These are phyloP conservation scores for Manacus vitellinus DNA, from an alignment of 2,113 vertebrate species.

Conservation along the genomic window DNA sequence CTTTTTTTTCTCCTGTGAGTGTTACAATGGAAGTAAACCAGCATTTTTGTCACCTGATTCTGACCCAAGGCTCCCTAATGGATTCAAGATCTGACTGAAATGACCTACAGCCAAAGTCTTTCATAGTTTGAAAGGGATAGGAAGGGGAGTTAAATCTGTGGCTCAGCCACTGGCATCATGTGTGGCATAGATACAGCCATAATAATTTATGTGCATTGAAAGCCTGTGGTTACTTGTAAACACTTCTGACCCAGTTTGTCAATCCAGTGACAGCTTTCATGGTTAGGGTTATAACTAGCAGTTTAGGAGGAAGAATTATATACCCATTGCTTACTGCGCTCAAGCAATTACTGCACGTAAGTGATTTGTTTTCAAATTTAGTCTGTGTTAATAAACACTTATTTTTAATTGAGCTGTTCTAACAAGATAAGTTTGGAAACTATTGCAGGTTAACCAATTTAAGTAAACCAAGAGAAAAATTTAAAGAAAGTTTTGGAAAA, in stretches of 20 bases:
- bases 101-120: neutral
- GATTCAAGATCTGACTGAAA: neutral
- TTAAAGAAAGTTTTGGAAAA: neutral
- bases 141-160: neutral
- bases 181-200: neutral
- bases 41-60: neutral
- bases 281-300: neutral
- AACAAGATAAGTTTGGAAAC: neutral
- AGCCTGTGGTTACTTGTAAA: rapidly evolving
- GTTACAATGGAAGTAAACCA: neutral
- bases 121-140: neutral
- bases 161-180: neutral
- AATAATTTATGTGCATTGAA: neutral
- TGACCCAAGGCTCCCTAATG: neutral
- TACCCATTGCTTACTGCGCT: neutral
- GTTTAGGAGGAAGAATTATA: neutral
- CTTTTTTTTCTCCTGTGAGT: neutral
- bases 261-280: neutral
- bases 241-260: neutral
- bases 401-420: neutral
- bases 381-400: neutral
- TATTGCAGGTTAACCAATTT: neutral
- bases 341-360: neutral
- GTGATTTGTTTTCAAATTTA: neutral
- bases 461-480: neutral